These are phyloP conservation scores for Enteromius radiatus DNA, from an alignment of 2,797 vertebrate genomes.

Conservation along the genomic window DNA sequence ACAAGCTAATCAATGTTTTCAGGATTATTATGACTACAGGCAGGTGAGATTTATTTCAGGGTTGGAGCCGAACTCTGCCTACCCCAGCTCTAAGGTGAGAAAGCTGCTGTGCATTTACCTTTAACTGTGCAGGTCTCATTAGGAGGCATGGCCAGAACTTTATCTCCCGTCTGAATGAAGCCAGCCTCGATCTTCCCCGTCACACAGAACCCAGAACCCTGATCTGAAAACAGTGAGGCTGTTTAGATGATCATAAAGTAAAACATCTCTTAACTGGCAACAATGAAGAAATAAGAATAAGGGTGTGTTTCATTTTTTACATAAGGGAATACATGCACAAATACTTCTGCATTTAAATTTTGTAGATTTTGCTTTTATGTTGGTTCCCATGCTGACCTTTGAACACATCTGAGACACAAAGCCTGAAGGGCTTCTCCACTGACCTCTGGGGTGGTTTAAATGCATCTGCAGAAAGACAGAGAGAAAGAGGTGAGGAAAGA, in stretches of 20 bases:
- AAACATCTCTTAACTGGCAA: background rate
- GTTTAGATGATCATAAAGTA: background rate
- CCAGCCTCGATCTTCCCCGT: conserved; percentile 98
- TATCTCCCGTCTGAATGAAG: conserved; percentile 91
- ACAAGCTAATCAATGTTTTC: no score
- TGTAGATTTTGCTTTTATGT: background rate
- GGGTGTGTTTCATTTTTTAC: background rate
- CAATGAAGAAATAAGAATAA: background rate
- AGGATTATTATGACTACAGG: no score
- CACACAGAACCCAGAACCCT: conserved; percentile 97
- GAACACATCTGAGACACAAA: conserved; percentile 96
- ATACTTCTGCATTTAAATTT: background rate
- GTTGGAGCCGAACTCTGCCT: no score
- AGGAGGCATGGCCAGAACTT: conserved; percentile 91
- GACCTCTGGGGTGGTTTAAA: conserved; percentile 94
- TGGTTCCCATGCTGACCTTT: conserved; percentile 83
- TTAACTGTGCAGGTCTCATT: conserved; percentile 97
- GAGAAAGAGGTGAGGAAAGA: background rate
- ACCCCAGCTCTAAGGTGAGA: background rate
- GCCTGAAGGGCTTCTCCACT: conserved; percentile 92
- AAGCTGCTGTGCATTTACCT: conserved; percentile 76
- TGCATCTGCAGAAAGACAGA: conserved; percentile 79
- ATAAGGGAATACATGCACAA: background rate
- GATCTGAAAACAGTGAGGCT: conserved; percentile 78
- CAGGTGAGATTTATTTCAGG: no score